Percentiles rank a stretch among this genome's conserved stretches.
Conservation (phyloP, 2,888 invertebrate genomes). For the Cryptocephalus primarius region DNA sequence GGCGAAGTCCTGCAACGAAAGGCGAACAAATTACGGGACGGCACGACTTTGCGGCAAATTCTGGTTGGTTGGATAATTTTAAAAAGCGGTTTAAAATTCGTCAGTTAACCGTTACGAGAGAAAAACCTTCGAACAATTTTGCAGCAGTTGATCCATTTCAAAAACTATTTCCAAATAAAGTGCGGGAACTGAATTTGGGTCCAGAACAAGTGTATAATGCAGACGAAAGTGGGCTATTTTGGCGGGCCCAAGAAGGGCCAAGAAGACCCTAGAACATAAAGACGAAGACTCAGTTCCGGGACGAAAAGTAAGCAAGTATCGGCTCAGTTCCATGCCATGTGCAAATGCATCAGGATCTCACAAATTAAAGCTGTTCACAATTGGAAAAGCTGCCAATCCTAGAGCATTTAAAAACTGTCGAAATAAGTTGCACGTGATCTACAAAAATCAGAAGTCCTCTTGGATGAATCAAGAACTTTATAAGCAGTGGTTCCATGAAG, state of each 20-base stretch:
- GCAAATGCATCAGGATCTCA: not conserved
- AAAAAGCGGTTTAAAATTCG: slow-evolving; percentile 7
- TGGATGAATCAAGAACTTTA: not conserved
- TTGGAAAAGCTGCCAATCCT: not conserved
- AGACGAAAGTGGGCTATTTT: slow-evolving; percentile 10
- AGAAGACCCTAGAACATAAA: slow-evolving; percentile 4
- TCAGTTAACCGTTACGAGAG: slow-evolving; percentile 4
- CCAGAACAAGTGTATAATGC: slow-evolving; percentile 10
- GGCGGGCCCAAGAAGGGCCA: slow-evolving; percentile 4
- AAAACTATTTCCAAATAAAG: slow-evolving; percentile 3
- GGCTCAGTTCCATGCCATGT: not conserved
- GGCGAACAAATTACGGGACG: slow-evolving; percentile 4
- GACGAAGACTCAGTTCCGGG: slow-evolving; percentile 3
- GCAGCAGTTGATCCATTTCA: slow-evolving; percentile 6
- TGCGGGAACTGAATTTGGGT: slow-evolving; percentile 3
- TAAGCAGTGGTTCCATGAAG: not conserved
- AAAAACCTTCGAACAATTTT: slow-evolving; percentile 7
- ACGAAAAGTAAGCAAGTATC: slow-evolving; percentile 5
- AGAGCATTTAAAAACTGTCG: not conserved
- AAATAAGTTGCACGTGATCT: not conserved
- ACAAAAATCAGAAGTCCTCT: not conserved
- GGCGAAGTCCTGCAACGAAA: slow-evolving; percentile 3
- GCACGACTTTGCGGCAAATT: slow-evolving; percentile 9
- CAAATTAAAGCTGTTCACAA: not conserved
- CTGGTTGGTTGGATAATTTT: slow-evolving; percentile 11